Evolutionary conservation across 2,888 invertebrate genomes (phyloP).

Genomic region (Epistrophella euchroma): DNA sequence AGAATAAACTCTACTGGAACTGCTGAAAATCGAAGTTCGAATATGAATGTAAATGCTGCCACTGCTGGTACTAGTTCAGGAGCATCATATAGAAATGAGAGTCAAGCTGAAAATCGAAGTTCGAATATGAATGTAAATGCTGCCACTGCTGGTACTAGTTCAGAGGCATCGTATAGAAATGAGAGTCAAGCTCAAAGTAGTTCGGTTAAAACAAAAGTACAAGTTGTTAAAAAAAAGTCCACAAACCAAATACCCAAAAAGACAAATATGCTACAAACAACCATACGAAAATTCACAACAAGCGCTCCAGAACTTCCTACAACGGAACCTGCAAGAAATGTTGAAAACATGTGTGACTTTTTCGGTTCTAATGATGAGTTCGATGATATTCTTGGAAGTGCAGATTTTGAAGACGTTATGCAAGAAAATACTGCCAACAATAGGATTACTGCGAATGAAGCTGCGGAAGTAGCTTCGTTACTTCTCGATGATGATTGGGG

Average conservation of each 20-base stretch:
- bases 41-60: background rate
- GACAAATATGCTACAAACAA: constrained; percentile 1
- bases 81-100: no score
- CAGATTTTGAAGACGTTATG: constrained; percentile 77
- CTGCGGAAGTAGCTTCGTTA: constrained; percentile 32
- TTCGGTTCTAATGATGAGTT: constrained; percentile 81
- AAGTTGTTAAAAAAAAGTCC: background rate
- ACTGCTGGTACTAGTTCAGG: background rate
- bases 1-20: background rate
- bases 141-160: background rate
- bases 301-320: background rate
- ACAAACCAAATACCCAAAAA: constrained; percentile 1
- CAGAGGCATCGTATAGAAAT: background rate
- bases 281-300: constrained; percentile 41
- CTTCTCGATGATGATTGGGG: constrained; percentile 75
- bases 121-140: background rate
- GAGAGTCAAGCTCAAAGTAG: background rate
- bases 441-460: constrained; percentile 28
- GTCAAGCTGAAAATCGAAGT: constrained; percentile 37
- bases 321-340: background rate
- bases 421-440: constrained; percentile 20
- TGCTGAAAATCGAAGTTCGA: constrained; percentile 32
- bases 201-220: background rate
- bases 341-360: constrained; percentile 69
- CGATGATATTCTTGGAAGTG: constrained; percentile 79